Evolutionary conservation across 2,888 invertebrate species (phyloP), one percentile per base, ranked within the genome.

Genomic region (Leptodirus hochenwartii): DNA sequence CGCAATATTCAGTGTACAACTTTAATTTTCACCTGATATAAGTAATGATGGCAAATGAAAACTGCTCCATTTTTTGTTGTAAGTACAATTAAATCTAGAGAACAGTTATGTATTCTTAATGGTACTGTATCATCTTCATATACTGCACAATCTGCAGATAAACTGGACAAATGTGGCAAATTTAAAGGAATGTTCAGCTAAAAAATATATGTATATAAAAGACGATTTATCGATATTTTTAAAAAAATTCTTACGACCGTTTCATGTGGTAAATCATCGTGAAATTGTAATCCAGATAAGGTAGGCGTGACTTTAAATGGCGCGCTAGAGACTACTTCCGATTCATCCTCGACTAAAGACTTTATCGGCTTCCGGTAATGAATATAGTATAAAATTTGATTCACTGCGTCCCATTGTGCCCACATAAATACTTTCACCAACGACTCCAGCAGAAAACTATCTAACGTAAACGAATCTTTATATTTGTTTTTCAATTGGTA

Each of bases 131-230:
- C 81, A 47, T 84, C 82, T 47, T 80, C 80, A 46, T 82, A 84
- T 14, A 69, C 66, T 31, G 72, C 71, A 47, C 69, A 71, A 16
- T 66, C 62, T 4, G 62, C 59, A 20, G 53, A 47, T 4, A 53
- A 47, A 1, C 57, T 53, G 8, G 74, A 64, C 37, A 68, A 45
- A 51, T 78, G 76, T 2, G 82, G 82, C 33, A 84, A 54, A 53
- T 78, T 82, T 33, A 85, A 53, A 0, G 84, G 85, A 42, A 84
- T 84, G 54, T 84, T 85, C 6, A 85, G 52, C 84, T 84, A 48
- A 36, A 58, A 35, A 20, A 26, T 17, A 27, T 15, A 27, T 15
- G 15, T 20, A 31, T 15, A 24, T 23, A 11, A 30, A n/a, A 17
- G 14, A 27, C 28, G 17, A 17, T 25, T 20, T 4, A 20, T 14